Evolutionary conservation across 1,140 invertebrate species (phyloP), one percentile per base, ranked within the genome.

Genomic region (Coptotermes formosanus): DNA sequence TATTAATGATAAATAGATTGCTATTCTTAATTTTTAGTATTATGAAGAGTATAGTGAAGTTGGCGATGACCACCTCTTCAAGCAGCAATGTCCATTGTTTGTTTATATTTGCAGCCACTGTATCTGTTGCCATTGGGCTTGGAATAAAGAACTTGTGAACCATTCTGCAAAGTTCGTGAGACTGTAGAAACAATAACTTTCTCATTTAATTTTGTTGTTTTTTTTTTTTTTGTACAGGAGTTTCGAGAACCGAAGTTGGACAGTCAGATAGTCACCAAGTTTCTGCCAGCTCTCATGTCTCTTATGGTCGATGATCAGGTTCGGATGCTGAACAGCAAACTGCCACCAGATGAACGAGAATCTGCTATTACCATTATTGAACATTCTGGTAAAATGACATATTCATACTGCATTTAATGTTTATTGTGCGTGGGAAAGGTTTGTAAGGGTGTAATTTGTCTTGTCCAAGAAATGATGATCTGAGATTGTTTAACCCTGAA

Each of bases 271-370:
- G 96, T 99, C 0, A 99, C 97, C 1, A 98, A 98, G 91, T 99
- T 99, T 91, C 90, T 99, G 86, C 98, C 98, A 3, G 96, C 97
- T 6, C 92, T 99, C 21, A 97, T 99, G 95, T 97, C 96, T 0
- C 92, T 99, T 3, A 98, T 99, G 95, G 98, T 99, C 0, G 98
- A 99, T 91, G 98, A 99, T 91, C 97, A 99, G 93, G 97, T 98
- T 19, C 92, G 98, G 88, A 93, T 94, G 86, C 90, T 99, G 21
- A 97, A 97, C 89, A 94, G 94, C 25, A 98, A 97, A 92, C 91
- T 99, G 85, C 97, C 97, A 32, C 96, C 95, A n/a, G 98, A 99
- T 91, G 98, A 99, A 89, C 93, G 97, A 87, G 97, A 97, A 90
- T 97, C 97, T 25, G 97, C 97, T 30, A 95, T 98, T 87, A 97